A percentile compares a stretch with the other conserved stretches of the same genome.
These are phyloP conservation scores for Masticophis lateralis DNA, from an alignment of 2,797 vertebrate genomes.

Conservation along the genomic window DNA sequence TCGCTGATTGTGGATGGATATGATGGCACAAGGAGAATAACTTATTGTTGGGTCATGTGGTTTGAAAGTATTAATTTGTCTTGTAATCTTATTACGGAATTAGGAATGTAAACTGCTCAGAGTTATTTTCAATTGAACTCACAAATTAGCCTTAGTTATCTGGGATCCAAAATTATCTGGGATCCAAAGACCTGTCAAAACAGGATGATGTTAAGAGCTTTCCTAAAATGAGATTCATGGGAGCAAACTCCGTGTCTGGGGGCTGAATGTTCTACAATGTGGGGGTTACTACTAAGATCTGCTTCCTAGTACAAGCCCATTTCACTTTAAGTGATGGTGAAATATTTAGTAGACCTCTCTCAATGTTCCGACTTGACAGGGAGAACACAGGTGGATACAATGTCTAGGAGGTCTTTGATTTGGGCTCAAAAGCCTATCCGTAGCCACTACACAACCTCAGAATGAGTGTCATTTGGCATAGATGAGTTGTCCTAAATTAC, in stretches of 20 bases:
- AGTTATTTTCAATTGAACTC: neutral
- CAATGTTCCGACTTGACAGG: neutral
- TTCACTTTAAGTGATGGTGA: neutral
- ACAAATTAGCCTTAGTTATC: neutral
- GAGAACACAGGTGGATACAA: neutral
- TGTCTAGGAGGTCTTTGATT: neutral
- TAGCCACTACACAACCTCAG: neutral
- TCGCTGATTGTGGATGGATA: neutral
- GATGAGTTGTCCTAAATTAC: neutral
- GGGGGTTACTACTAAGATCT: neutral
- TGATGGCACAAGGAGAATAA: neutral
- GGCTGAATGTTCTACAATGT: neutral
- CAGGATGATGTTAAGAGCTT: neutral
- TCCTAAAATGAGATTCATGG: neutral
- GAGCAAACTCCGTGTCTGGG: neutral
- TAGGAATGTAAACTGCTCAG: neutral
- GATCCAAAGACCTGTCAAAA: neutral
- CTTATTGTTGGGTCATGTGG: neutral
- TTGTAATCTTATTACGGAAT: neutral
- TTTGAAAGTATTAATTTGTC: neutral
- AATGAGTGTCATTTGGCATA: neutral
- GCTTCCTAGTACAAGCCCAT: neutral
- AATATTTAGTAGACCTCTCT: neutral
- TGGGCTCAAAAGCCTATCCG: neutral
- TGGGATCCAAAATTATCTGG: neutral